Conservation (phyloP, 1,140 invertebrate genomes). For the Drosophila pseudoobscura region DNA sequence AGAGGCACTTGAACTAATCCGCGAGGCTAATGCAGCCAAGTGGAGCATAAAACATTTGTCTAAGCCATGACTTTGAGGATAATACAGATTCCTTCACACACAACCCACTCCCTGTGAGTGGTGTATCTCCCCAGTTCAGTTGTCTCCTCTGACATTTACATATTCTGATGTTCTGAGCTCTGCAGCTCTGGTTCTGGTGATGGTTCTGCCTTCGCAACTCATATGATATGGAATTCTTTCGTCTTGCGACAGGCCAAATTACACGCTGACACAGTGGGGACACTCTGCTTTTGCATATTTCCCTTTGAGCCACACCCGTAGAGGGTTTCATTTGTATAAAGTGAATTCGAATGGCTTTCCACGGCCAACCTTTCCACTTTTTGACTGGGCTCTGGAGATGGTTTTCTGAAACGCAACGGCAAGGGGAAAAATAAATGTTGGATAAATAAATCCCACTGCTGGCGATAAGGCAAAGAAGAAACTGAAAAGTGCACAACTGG, state of each 20-base stretch:
- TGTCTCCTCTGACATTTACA: conserved; percentile 59
- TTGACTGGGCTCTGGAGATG: too few relatives aligned
- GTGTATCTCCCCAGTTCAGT: not conserved
- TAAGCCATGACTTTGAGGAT: conserved; percentile 65
- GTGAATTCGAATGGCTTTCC: conserved; percentile 14
- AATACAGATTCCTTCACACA: conserved; percentile 34
- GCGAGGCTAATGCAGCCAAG: conserved; percentile 49
- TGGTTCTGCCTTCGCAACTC: conserved; percentile 12
- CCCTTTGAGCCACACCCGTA: not conserved
- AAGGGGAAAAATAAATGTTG: too few relatives aligned
- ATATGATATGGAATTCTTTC: conserved; percentile 47
- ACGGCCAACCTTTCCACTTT: conserved; percentile 9
- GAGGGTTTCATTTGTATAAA: conserved; percentile 30
- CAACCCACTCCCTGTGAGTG: conserved; percentile 11
- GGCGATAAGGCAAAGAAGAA: conserved; percentile 7
- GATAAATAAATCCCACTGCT: too few relatives aligned
- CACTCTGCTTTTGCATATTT: conserved; percentile 8
- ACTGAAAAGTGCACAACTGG: conserved; percentile 34
- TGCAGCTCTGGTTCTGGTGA: not conserved
- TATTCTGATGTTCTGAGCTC: conserved; percentile 4
- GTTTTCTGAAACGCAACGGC: too few relatives aligned
- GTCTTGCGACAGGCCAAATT: conserved; percentile 33
- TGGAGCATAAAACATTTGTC: conserved; percentile 45
- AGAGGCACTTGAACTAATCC: conserved; percentile 45
- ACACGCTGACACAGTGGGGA: conserved; percentile 14